phyloP scores from a whole-genome alignment of 2,888 invertebrate species.

The Athrips mouffetella region DNA sequence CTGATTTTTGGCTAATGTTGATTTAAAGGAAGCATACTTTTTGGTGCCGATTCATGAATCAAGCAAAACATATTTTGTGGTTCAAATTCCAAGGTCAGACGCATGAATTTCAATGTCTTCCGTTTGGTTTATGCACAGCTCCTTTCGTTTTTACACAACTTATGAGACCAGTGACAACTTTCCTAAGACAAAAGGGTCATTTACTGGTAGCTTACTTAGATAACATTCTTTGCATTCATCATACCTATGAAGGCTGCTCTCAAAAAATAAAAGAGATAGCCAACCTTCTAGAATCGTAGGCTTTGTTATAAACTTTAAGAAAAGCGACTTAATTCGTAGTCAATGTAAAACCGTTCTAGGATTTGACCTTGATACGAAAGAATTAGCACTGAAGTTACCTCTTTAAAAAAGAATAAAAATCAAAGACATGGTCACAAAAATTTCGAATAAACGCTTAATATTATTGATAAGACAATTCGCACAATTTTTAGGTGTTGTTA shows the following conservation, averaged over 20 bases:
- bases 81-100: not conserved
- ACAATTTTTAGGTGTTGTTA: constrained; percentile 11
- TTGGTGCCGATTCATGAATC: not conserved
- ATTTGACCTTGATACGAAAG: constrained; percentile 9
- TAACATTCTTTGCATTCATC: constrained; percentile 14
- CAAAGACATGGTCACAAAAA: not conserved
- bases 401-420: not conserved
- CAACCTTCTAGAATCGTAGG: constrained; percentile 5
- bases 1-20: constrained; percentile 14
- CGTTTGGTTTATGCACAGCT: constrained; percentile 15
- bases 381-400: constrained; percentile 4
- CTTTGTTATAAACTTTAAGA: constrained; percentile 13
- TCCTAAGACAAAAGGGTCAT: constrained; percentile 10
- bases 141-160: constrained; percentile 19
- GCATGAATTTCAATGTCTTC: constrained; percentile 19
- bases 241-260: not conserved
- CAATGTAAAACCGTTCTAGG: constrained; percentile 8
- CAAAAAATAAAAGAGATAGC: not conserved
- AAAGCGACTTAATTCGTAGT: constrained; percentile 5
- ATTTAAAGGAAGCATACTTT: constrained; percentile 17
- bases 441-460: too few relatives aligned
- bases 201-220: constrained; percentile 12
- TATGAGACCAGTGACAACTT: constrained; percentile 15
- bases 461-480: not conserved
- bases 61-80: not conserved